Evolutionary conservation across 1,140 invertebrate species (phyloP), one percentile per base, ranked within the genome.

Genomic region (Homarus americanus): DNA sequence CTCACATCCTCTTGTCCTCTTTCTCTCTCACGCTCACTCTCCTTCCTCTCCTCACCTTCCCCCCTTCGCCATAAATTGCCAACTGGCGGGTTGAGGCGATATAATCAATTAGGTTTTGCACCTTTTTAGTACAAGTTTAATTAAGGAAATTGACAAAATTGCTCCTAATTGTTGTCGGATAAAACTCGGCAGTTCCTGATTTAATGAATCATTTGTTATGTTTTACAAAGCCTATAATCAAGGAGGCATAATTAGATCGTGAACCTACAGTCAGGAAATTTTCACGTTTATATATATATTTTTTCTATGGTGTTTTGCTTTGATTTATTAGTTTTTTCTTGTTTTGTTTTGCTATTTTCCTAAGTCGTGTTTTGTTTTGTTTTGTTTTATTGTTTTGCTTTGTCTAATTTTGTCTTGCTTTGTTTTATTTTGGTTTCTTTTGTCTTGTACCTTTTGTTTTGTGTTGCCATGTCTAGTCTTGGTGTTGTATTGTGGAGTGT

Each of bases 101-200:
- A 69, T 69, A 69, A 69, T 69, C 63, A 32, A 69, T 69, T 32
- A 69, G n/a, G n/a, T 69, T 69, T 69, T 5, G 17, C 63, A 28
- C 63, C n/a, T 28, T 69, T 69, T 69, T 69, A 32, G 63, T 32
- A 69, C 63, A 28, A 69, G 5, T 69, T 69, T 69, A 69, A 69
- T 69, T 69, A 69, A 69, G 9, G 63, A 69, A 69, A 69, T 32
- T 32, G n/a, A 32, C 63, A 69, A 69, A 69, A 69, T 69, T 69
- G 63, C 12, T 12, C 3, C 63, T 69, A 69, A 69, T 69, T 69
- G 63, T 69, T 32, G 5, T 24, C n/a, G n/a, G 63, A 69, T 69
- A 69, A 69, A 69, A 69, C 63, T 69, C 28, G 4, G n/a, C n/a
- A 32, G 63, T 69, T 69, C 63, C 63, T 69, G 63, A 69, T 69